Evolutionary conservation across 2,888 invertebrate genomes (phyloP).

Genomic region (Synergus umbraculus): DNA sequence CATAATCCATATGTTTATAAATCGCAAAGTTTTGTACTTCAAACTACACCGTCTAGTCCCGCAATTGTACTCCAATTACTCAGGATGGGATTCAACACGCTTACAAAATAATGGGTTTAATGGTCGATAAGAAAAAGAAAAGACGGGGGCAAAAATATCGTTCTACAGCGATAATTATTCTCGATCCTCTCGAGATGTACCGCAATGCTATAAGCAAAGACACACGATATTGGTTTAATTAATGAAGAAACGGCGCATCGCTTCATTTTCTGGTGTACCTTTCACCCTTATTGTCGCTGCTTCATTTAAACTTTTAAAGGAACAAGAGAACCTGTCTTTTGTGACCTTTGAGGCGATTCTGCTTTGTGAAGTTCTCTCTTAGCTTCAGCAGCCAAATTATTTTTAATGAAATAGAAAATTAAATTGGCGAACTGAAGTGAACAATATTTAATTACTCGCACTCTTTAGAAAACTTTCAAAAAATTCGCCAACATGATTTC

Average conservation of each 20-base stretch:
- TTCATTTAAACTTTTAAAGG: slow-evolving; percentile 24
- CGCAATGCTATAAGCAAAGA: background rate
- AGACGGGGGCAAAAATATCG: background rate
- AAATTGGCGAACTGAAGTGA: background rate
- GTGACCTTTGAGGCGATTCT: background rate
- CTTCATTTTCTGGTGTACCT: background rate
- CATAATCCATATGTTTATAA: slow-evolving; percentile 22
- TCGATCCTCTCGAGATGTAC: slow-evolving; percentile 7
- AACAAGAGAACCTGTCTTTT: background rate
- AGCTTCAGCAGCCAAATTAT: background rate
- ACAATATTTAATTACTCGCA: background rate
- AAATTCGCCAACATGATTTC: too few relatives aligned
- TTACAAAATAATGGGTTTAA: slow-evolving; percentile 32
- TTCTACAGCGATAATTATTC: slow-evolving; percentile 8
- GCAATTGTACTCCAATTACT: slow-evolving; percentile 8
- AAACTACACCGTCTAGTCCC: slow-evolving; percentile 11
- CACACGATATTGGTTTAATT: slow-evolving; percentile 25
- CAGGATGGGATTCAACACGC: slow-evolving; percentile 5
- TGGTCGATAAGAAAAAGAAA: background rate
- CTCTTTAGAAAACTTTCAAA: too few relatives aligned
- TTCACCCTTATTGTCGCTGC: background rate
- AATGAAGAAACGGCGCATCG: background rate
- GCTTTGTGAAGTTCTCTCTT: background rate
- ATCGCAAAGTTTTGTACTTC: slow-evolving; percentile 24
- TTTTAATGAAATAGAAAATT: background rate